Evolutionary conservation across 2,113 vertebrate species (phyloP).

Genomic region (Melanostigma gelatinosum): DNA sequence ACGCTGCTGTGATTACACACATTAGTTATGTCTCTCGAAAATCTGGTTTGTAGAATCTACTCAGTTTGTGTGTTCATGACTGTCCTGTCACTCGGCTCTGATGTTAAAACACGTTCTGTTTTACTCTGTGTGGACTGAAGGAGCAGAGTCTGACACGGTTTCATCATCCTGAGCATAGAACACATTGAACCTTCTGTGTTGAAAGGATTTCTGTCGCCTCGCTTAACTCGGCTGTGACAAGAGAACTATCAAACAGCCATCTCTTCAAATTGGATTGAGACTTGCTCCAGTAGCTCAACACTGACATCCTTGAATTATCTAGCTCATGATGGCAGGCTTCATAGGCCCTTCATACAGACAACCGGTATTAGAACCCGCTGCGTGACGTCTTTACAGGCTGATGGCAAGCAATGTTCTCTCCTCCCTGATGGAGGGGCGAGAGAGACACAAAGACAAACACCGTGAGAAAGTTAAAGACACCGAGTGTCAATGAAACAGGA

Average conservation of each 20-base stretch:
- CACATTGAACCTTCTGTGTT: background rate
- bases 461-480: background rate
- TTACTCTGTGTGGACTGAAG: background rate
- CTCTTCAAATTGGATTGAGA: constrained; percentile 15
- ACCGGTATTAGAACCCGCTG: background rate
- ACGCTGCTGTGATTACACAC: background rate
- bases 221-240: background rate
- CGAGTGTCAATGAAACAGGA: background rate
- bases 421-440: background rate
- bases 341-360: constrained; percentile 22
- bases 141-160: background rate
- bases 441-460: background rate
- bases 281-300: constrained; percentile 9
- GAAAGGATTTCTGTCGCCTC: constrained; percentile 18
- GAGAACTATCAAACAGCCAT: background rate
- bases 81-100: background rate
- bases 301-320: constrained; percentile 25
- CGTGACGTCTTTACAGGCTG: background rate
- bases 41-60: background rate
- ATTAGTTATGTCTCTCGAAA: background rate
- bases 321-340: constrained; percentile 13
- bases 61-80: background rate
- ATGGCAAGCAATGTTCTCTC: background rate
- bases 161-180: background rate
- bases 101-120: background rate